A percentile compares a stretch with the other conserved stretches of the same genome.
Conservation (phyloP, 1,140 invertebrate species). For the Pseudomyrmex pallidus region DNA sequence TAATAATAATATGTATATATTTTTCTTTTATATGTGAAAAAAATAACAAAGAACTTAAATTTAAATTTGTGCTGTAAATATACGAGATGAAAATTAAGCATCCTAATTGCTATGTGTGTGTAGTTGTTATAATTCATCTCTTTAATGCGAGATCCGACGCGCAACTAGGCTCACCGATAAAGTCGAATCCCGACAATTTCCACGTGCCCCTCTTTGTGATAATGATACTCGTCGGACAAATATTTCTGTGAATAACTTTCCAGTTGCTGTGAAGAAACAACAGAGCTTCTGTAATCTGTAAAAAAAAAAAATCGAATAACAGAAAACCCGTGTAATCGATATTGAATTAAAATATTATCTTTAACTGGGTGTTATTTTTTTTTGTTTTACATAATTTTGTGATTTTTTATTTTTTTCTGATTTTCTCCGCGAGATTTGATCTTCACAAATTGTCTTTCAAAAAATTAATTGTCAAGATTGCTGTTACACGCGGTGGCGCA, state of each 20-base stretch:
- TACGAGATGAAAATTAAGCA: too few species aligned
- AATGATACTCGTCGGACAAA: slow-evolving; percentile 96
- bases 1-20: too few species aligned
- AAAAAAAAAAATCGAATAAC: slow-evolving; percentile 69
- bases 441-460: neutral
- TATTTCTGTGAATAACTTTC: slow-evolving; percentile 95
- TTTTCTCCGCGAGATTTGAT: neutral
- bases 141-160: slow-evolving; percentile 4
- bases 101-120: too few species aligned
- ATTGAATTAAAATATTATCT: too few species aligned
- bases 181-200: slow-evolving; percentile 98
- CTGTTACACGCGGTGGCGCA: neutral
- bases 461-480: neutral
- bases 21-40: too few species aligned
- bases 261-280: slow-evolving; percentile 95
- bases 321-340: neutral
- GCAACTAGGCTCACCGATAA: slow-evolving; percentile 89
- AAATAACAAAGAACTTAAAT: too few species aligned
- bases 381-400: too few species aligned
- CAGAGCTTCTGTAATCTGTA: slow-evolving; percentile 96
- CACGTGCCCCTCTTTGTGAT: slow-evolving; percentile 98
- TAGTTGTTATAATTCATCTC: neutral
- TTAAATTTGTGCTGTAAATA: too few species aligned
- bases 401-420: too few species aligned
- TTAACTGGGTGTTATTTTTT: too few species aligned